A percentile compares a stretch with the other conserved stretches of the same genome.
These are phyloP conservation scores for Haplotaxodon microlepis DNA, from an alignment of 2,113 vertebrate species.

Conservation along the genomic window DNA sequence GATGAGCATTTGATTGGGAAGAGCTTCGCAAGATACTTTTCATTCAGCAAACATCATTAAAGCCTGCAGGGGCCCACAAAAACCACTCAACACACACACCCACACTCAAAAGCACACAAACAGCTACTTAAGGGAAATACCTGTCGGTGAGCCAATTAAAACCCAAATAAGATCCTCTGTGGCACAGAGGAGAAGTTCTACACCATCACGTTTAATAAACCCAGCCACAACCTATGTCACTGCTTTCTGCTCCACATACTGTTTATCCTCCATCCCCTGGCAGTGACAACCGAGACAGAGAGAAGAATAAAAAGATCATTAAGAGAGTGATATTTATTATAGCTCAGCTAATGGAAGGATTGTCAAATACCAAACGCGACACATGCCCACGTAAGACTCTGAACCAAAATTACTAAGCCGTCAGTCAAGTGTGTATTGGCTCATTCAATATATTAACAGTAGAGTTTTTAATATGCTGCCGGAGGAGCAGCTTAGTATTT, in stretches of 20 bases:
- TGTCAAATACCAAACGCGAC: neutral
- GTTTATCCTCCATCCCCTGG: conserved; percentile 15
- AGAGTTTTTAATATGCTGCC: neutral
- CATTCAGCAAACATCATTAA: conserved; percentile 53
- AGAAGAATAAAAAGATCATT: conserved; percentile 7
- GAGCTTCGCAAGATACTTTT: neutral
- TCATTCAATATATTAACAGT: neutral
- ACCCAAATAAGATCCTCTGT: conserved; percentile 42
- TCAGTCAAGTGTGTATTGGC: neutral
- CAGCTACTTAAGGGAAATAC: conserved; percentile 29
- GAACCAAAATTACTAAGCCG: neutral
- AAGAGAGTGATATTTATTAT: neutral
- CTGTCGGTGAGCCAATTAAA: conserved; percentile 61
- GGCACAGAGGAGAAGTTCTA: conserved; percentile 10
- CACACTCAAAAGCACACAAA: neutral
- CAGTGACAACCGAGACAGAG: neutral
- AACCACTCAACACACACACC: neutral
- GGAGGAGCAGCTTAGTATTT: neutral
- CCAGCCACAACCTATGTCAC: conserved; percentile 14
- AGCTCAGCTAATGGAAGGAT: neutral
- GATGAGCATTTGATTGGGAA: conserved; percentile 37
- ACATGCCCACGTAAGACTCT: neutral
- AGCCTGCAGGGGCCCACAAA: neutral
- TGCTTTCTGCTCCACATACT: neutral
- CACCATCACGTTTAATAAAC: conserved; percentile 42